Base-by-base conservation (phyloP, 2,113 vertebrate genomes). In the Sitta europaea region DNA sequence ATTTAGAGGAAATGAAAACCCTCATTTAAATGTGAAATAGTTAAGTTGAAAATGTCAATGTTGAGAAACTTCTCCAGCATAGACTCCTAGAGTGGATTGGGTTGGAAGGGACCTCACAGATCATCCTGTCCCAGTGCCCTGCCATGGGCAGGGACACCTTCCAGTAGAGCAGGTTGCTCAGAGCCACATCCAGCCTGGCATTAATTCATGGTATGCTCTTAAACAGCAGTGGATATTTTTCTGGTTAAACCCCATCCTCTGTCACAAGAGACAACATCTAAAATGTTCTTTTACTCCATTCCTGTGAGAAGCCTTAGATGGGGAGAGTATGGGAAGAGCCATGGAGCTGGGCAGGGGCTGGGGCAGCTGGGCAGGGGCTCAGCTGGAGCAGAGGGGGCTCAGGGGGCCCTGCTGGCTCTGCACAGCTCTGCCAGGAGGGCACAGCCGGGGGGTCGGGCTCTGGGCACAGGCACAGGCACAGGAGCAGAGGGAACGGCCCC, bases 391-490 rank as follows among this genome's bases (percentile, higher is more conserved):
- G 17, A 67, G n/a, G 48, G 84, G 25, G 45, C 14, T 70, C 7
- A 65, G 47, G 14, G 9, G 35, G 3, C 38, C 27, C 20, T 80
- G 3, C 3, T 76, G 1, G 0, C 21, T 35, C n/a, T n/a, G 25
- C 53, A 23, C 40, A 70, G 2, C 43, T 63, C 78, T 70, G 51
- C 21, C 29, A 84, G 51, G 42, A n/a, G 67, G 35, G 1, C 33
- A 11, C 12, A 38, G 23, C 0, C 0, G 4, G 19, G 24, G 9
- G 1, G 8, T 33, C 0, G 0, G 35, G 33, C n/a, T 75, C 28
- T 36, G 18, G 27, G 21, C 14, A 47, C 40, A 40, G 40, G 40
- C 10, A 40, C 40, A 45, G 14, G 21, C 4, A 47, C 9, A 61
- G 36, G 17, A 42, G 0, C 0, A 28, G 57, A 53, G 27, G 0